Base-by-base conservation (phyloP, 2,797 vertebrate genomes). In the Pseudochirops corinnae region DNA sequence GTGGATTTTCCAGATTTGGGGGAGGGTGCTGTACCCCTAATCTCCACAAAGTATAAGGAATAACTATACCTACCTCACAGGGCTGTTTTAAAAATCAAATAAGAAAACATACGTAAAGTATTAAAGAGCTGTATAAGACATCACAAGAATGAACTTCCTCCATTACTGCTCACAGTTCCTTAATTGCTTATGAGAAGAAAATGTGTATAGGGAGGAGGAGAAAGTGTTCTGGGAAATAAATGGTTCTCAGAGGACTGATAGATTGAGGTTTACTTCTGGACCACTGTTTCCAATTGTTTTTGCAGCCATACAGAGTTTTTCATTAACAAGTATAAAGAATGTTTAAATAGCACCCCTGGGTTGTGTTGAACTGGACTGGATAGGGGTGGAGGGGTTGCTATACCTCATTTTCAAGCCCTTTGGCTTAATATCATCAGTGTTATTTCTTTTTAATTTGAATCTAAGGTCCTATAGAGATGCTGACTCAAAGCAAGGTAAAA, bases 251-350 rank as follows among this genome's bases (percentile, higher is more conserved):
- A 87, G 74, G 74, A 87, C 39, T 87, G 39, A 87, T 46, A 87
- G 39, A 87, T 87, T 87, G 74, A 87, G 74, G 39, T 87, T 87
- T 39, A 26, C 74, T 87, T 87, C 74, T 87, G 74, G 74, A 87
- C 74, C 39, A 50, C 74, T 87, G 74, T 87, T 87, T 87, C 74
- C 74, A 87, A 87, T 87, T 87, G 74, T 50, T 50, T 87, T 87
- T 87, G 74, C n/a, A 94, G 53, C 56, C 31, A 13, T 0, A 12
- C 55, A 29, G 74, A 82, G 74, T 92, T 96, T 56, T 92, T 94
- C 93, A 94, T 94, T 95, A 97, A 94, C 90, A 56, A 74, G 55
- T 62, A 87, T 4, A 74, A 57, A 95, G 60, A 50, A 96, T 92
- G 56, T 90, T 96, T 93, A 95, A 96, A 96, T 92, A 95, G 90